A percentile compares a stretch with the other conserved stretches of the same genome.
phyloP scores from a whole-genome alignment of 1,140 invertebrate species.

The Pseudachorutes palmiensis region DNA sequence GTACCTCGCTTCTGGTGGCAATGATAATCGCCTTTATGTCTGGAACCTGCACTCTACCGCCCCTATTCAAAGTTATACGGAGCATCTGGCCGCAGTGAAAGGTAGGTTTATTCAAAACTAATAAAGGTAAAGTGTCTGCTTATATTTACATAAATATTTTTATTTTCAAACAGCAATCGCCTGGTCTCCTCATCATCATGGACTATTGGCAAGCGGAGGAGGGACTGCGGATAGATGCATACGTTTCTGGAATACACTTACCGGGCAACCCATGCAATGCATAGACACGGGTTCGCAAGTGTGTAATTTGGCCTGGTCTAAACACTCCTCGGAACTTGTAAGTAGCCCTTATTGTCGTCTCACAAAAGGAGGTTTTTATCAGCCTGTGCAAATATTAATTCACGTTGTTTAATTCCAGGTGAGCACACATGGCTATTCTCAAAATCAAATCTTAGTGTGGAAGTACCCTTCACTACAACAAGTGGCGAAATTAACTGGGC shows the following conservation, averaged over 20 bases:
- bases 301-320: conserved; percentile 98
- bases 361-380: neutral
- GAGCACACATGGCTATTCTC: conserved; percentile 98
- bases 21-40: conserved; percentile 96
- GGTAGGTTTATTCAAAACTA: conserved; percentile 39
- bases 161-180: conserved; percentile 66
- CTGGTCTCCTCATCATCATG: conserved; percentile 99
- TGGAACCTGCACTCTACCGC: conserved; percentile 87
- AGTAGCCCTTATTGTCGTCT: conserved; percentile 34
- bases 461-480: conserved; percentile 96
- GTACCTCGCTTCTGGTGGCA: conserved; percentile 95
- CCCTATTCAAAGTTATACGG: conserved; percentile 92
- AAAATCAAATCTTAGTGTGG: conserved; percentile 99
- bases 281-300: conserved; percentile 97
- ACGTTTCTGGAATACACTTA: conserved; percentile 98
- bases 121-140: neutral
- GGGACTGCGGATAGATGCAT: conserved; percentile 98
- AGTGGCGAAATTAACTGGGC: conserved; percentile 96
- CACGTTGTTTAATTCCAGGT: conserved; percentile 45
- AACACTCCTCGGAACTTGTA: conserved; percentile 94
- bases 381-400: conserved; percentile 9
- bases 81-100: conserved; percentile 96
- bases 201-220: conserved; percentile 90
- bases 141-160: conserved; percentile 14
- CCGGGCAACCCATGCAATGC: conserved; percentile 97